Conservation (phyloP, 2,797 vertebrate genomes). For the Chanos chanos region DNA sequence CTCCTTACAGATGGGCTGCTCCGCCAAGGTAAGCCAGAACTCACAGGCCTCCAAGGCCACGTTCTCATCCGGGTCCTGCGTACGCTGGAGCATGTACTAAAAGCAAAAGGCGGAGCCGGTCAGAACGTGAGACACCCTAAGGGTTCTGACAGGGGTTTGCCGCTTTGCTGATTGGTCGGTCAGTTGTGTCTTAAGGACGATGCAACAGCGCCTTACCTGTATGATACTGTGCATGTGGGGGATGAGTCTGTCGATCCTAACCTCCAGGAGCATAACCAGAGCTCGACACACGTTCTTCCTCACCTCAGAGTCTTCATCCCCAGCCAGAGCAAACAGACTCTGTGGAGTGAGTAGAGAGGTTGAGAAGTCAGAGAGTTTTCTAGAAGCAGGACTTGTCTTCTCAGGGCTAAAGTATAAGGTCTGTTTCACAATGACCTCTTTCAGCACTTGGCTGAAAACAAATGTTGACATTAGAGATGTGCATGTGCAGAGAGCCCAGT, state of each 20-base stretch:
- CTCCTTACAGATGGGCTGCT: conserved; percentile 95
- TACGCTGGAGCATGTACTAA: conserved; percentile 95
- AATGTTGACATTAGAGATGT: no score
- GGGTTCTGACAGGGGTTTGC: neutral
- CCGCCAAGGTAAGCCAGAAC: conserved; percentile 94
- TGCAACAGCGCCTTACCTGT: conserved; percentile 66
- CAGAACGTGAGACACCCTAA: neutral
- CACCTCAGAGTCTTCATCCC: conserved; percentile 92
- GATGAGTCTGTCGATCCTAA: conserved; percentile 88
- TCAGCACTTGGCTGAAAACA: no score
- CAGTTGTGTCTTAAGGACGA: neutral
- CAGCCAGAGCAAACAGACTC: conserved; percentile 90
- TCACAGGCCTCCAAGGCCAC: conserved; percentile 93
- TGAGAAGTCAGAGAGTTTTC: neutral
- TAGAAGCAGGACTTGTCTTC: no score
- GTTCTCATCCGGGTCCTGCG: conserved; percentile 92
- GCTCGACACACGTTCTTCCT: conserved; percentile 91
- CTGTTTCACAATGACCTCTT: no score
- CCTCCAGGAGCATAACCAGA: conserved; percentile 92
- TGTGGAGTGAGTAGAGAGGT: conserved; percentile 43
- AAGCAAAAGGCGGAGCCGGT: neutral
- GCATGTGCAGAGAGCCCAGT: no score
- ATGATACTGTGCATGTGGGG: conserved; percentile 97
- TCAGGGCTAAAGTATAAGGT: no score
- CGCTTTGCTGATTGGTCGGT: neutral